Evolutionary conservation across 2,888 invertebrate species (phyloP).

Genomic region (Dicyrtoma fusca): DNA sequence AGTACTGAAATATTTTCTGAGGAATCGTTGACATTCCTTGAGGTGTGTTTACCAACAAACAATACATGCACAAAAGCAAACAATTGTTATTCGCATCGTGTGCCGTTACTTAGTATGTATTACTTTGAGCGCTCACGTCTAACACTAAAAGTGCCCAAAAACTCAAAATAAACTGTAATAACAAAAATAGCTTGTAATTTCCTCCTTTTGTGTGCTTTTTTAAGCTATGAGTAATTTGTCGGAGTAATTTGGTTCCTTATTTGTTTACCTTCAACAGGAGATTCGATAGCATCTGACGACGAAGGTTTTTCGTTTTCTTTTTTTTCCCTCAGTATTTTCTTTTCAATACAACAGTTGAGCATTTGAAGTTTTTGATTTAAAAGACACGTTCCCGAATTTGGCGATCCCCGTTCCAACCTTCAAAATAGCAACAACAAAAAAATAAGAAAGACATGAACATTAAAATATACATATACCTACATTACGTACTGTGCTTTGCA

Average conservation of each 20-base stretch:
- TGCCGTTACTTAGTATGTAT: too few relatives aligned
- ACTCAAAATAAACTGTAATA: neutral
- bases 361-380: slow-evolving; percentile 88
- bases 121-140: too few relatives aligned
- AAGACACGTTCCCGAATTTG: slow-evolving; percentile 85
- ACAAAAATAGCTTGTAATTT: neutral
- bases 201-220: neutral
- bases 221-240: neutral
- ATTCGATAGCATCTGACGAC: slow-evolving; percentile 36
- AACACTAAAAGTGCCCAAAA: too few relatives aligned
- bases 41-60: too few relatives aligned
- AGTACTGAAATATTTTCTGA: too few relatives aligned
- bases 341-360: slow-evolving; percentile 67
- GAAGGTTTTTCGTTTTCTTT: slow-evolving; percentile 47
- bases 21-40: too few relatives aligned
- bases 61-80: too few relatives aligned
- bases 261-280: slow-evolving; percentile 46
- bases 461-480: neutral
- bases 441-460: neutral
- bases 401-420: slow-evolving; percentile 79
- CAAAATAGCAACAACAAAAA: slow-evolving; percentile 57
- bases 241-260: neutral
- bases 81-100: too few relatives aligned
- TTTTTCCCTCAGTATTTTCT: slow-evolving; percentile 59
- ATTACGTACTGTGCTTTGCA: too few relatives aligned